Evolutionary conservation across 1,140 invertebrate species (phyloP).

Genomic region (Oncopodura yosiiana): DNA sequence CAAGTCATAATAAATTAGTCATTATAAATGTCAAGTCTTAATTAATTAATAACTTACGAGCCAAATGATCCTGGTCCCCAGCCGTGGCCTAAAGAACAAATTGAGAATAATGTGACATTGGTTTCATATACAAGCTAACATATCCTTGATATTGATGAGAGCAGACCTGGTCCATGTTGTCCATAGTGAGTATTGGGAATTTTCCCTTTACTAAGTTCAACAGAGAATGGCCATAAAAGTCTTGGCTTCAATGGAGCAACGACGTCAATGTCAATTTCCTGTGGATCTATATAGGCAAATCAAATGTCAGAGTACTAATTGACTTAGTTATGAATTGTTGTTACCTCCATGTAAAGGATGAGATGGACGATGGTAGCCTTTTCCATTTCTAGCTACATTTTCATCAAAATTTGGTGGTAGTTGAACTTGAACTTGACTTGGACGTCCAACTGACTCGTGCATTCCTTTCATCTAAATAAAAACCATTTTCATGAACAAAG

Average conservation of each 20-base stretch:
- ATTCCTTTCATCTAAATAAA: neutral
- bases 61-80: no score
- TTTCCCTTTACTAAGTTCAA: slow-evolving; percentile 21
- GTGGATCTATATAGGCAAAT: neutral
- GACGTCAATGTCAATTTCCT: slow-evolving; percentile 14
- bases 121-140: no score
- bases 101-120: no score
- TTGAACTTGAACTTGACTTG: neutral
- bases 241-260: slow-evolving; percentile 1
- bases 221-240: slow-evolving; percentile 23
- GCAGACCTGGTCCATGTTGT: no score
- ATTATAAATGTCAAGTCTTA: no score
- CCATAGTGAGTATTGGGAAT: neutral
- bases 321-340: no score
- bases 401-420: slow-evolving; percentile 18
- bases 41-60: no score
- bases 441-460: neutral
- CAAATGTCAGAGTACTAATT: no score
- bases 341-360: slow-evolving; percentile 3
- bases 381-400: slow-evolving; percentile 8
- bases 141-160: slow-evolving; percentile 3
- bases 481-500: neutral
- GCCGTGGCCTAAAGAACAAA: no score
- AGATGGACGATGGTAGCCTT: neutral
- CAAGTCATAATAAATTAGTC: no score